Base-by-base conservation (phyloP, 2,888 invertebrate species). In the Caprella mutica region DNA sequence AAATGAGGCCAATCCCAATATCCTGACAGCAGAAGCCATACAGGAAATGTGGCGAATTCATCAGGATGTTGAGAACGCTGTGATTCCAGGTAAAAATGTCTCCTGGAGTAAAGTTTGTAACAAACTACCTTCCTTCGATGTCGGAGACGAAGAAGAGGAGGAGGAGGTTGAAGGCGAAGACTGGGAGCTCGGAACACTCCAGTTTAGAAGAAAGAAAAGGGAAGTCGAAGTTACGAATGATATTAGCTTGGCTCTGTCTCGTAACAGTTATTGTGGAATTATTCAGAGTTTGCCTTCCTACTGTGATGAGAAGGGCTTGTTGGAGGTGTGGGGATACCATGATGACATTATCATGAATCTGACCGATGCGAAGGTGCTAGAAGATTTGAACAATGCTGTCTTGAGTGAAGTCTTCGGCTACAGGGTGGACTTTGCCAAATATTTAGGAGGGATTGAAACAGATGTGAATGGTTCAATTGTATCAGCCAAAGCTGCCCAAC, bases 261-360 rank as follows among this genome's bases (percentile, higher is more conserved):
- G 55, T 9, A 55, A 63, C 8, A 30, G 44, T 14, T 60, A 60
- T 54, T 60, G 60, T 26, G 33, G 40, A 12, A 50, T 26, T 30
- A 27, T 60, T 5, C 27, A 26, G 2, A 39, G 38, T n/a, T 23
- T 60, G 43, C 56, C 56, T 12, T 48, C 48, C 5, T 48, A 55
- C 14, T 86, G 86, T 69, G 77, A 80, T 56, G 75, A 80, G 63
- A 73, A 77, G 65, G 85, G 81, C 71, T 75, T 85, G 60, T 72
- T 84, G 64, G 85, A 85, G 70, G 72, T 86, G 65, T 86, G 85
- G 84, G 76, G 78, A 40, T 82, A 77, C 69, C 74, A 83, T 69
- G 72, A 74, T 27, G 67, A 73, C 60, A 77, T 85, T 56, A 70
- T 70, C 35, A 55, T 44, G 14, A 75, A 74, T 65, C 70, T 80